Conservation (phyloP, 2,888 invertebrate genomes). For the Drosophila flavopinicola region DNA sequence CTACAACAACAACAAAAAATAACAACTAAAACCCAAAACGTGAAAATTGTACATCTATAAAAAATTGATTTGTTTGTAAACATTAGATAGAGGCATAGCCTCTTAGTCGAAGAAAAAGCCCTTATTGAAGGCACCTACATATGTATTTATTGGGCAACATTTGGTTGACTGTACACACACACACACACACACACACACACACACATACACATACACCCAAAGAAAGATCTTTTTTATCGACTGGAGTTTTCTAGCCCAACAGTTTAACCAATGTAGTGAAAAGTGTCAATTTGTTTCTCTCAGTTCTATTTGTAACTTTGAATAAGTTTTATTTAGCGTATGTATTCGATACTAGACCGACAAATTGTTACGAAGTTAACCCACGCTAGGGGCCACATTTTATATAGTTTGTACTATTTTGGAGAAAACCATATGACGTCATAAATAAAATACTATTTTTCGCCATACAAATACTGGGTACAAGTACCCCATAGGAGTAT, state of each 20-base stretch:
- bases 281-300: conserved; percentile 55
- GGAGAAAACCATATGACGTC: conserved; percentile 22
- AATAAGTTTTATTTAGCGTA: conserved; percentile 9
- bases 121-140: conserved; percentile 28
- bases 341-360: conserved; percentile 30
- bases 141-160: neutral
- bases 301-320: conserved; percentile 11
- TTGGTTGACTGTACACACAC: neutral
- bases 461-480: conserved; percentile 16
- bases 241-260: neutral
- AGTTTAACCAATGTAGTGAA: conserved; percentile 34
- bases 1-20: conserved; percentile 27
- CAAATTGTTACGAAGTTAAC: conserved; percentile 48
- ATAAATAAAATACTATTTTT: conserved; percentile 7
- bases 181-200: too few relatives aligned
- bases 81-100: conserved; percentile 73
- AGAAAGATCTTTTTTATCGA: too few relatives aligned
- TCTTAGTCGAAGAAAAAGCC: conserved; percentile 56
- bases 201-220: too few relatives aligned
- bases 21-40: neutral
- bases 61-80: conserved; percentile 57
- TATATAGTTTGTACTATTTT: conserved; percentile 58
- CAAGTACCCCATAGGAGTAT: conserved; percentile 10
- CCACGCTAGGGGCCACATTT: conserved; percentile 71
- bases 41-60: conserved; percentile 15